Percentiles rank a stretch among this genome's conserved stretches.
These are phyloP conservation scores for Eurosta solidaginis DNA, from an alignment of 1,140 invertebrate species.

Conservation along the genomic window DNA sequence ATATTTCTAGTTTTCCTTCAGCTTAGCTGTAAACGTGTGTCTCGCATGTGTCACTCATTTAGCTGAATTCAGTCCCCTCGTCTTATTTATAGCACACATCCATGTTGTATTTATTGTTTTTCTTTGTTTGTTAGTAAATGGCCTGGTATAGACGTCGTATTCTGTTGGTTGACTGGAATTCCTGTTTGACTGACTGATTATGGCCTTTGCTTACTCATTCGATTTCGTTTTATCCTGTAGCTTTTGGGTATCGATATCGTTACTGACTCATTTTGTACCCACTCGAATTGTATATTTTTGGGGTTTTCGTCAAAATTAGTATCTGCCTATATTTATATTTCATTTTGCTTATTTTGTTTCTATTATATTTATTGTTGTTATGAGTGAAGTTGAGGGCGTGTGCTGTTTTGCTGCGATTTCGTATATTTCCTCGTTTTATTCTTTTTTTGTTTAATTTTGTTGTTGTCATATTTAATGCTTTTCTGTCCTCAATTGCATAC, in stretches of 20 bases:
- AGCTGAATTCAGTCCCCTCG: background rate
- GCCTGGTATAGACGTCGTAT: background rate
- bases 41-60: slow-evolving; percentile 9
- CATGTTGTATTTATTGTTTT: background rate
- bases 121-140: too few relatives aligned
- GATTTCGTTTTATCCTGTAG: background rate
- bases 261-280: background rate
- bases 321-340: background rate
- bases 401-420: background rate
- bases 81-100: slow-evolving; percentile 5
- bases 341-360: background rate
- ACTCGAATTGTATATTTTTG: background rate
- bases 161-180: background rate
- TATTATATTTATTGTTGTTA: background rate
- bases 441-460: background rate
- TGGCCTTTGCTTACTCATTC: background rate
- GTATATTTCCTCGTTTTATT: background rate
- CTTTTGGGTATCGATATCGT: slow-evolving; percentile 5
- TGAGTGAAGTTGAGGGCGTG: background rate
- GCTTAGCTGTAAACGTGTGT: slow-evolving; percentile 8
- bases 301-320: background rate
- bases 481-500: background rate
- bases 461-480: too few relatives aligned
- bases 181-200: background rate
- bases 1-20: slow-evolving; percentile 3